Base-by-base conservation (phyloP, 2,888 invertebrate species). In the Enoplolaimus lenunculus region DNA sequence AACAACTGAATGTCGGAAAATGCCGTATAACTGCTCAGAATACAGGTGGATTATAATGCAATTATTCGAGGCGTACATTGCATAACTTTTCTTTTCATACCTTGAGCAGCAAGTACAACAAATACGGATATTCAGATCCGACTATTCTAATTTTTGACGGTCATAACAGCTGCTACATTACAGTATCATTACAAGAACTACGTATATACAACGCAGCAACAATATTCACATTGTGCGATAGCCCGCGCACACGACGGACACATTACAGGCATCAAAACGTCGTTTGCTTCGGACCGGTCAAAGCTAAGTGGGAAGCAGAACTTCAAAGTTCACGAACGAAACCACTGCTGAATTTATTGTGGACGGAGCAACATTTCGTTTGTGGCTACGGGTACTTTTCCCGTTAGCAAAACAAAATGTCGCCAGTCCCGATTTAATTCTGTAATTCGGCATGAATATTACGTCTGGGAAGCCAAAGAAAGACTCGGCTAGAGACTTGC, bases 221-320 rank as follows among this genome's bases (percentile, higher is more conserved):
- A n/a, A 26, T 7, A 29, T 62, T 26, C 30, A 62, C n/a, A 26
- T 62, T 26, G 64, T 62, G 3, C 30, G 64, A 13, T 29, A 13
- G 28, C 64, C 64, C 7, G 28, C 64, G 13, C 64, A 62, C n/a
- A 62, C 64, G n/a, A 62, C 64, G 13, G 30, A 62, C n/a, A n/a
- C 30, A 13, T n/a, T 62, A 26, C 64, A 62, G n/a, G n/a, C n/a
- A n/a, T n/a, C n/a, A n/a, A n/a, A n/a, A n/a, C n/a, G n/a, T n/a
- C n/a, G n/a, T n/a, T n/a, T n/a, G n/a, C n/a, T n/a, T n/a, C n/a
- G n/a, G 28, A n/a, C 64, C 64, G 13, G 13, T 62, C 3, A 62
- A 62, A 62, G 30, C 64, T n/a, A 29, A 29, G 7, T 62, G 64
- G 64, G 64, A 45, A 45, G 45, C 45, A 7, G 45, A 45, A 21